Base-by-base conservation (phyloP, 2,888 invertebrate genomes). In the Dryocosmus kuriphilus region DNA sequence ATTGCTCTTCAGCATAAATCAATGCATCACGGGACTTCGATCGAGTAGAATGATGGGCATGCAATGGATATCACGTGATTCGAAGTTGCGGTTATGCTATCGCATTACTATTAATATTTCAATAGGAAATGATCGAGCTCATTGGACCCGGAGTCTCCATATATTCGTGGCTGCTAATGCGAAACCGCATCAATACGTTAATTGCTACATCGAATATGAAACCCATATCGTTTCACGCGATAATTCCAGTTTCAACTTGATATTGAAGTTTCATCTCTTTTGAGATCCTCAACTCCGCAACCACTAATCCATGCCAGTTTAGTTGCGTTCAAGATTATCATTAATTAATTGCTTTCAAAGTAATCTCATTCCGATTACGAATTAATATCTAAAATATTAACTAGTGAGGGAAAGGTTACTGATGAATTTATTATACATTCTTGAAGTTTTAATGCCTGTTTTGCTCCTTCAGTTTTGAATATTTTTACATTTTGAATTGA, bases 151-250 rank as follows among this genome's bases (percentile, higher is more conserved):
- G 79, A 76, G 65, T 79, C 75, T 63, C 75, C 27, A 73, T 27
- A 57, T 75, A 41, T 75, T 61, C 63, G 46, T 81, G 41, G 41
- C 32, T 51, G 24, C 60, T 77, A 73, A 82, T 79, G 78, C 67
- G 80, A 80, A 82, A 83, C 85, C 84, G 81, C 86, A 81, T 86
- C 71, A 51, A 85, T 86, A 88, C 89, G 89, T 89, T 90, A 90
- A 90, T 90, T 90, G 88, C 87, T 88, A 89, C 88, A 88, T 90
- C 89, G 87, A 89, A 90, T 90, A 90, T 89, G 88, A 89, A 89
- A 89, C 86, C 85, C 85, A 84, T 84, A 89, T 89, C 85, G 88
- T 88, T 88, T 87, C 85, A 84, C 85, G 85, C 87, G 86, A 88
- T 88, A 85, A 71, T 51, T 71, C 71, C n/a, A 51, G 51, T 71